Conservation (phyloP, 1,140 invertebrate genomes). For the Lamellibrachia luymesi region DNA sequence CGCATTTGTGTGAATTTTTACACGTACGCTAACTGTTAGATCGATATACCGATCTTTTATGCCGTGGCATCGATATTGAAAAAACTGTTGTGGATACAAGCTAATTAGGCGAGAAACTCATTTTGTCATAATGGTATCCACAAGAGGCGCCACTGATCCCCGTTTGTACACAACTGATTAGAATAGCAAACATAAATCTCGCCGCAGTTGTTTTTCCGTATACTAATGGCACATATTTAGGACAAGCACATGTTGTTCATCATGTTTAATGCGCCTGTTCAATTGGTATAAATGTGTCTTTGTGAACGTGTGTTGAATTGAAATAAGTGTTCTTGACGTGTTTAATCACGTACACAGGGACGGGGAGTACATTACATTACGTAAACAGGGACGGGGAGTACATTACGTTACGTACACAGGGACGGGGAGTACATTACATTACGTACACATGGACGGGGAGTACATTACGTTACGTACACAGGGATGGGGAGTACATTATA, state of each 20-base stretch:
- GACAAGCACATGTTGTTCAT: not conserved
- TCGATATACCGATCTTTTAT: not conserved
- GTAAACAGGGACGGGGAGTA: slow-evolving; percentile 23
- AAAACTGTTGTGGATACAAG: not conserved
- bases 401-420: slow-evolving; percentile 23
- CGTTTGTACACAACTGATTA: not conserved
- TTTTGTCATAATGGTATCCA: not conserved
- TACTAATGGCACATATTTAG: not conserved
- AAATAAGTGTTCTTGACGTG: not conserved
- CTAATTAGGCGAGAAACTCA: not conserved
- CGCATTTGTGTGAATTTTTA: not conserved
- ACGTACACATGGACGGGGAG: slow-evolving; percentile 20
- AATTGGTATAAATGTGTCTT: not conserved
- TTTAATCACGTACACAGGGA: not conserved
- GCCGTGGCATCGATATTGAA: not conserved
- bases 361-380: slow-evolving; percentile 25
- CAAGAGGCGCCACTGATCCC: not conserved
- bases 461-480: slow-evolving; percentile 25
- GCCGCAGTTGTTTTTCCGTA: not conserved
- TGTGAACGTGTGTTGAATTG: not conserved
- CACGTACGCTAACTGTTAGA: not conserved
- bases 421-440: slow-evolving; percentile 26
- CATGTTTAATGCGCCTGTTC: not conserved
- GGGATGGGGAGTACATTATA: slow-evolving; percentile 25
- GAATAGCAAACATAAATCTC: not conserved